Evolutionary conservation across 2,113 vertebrate species (phyloP), one percentile per base, ranked within the genome.

Genomic region (Platanista minor): DNA sequence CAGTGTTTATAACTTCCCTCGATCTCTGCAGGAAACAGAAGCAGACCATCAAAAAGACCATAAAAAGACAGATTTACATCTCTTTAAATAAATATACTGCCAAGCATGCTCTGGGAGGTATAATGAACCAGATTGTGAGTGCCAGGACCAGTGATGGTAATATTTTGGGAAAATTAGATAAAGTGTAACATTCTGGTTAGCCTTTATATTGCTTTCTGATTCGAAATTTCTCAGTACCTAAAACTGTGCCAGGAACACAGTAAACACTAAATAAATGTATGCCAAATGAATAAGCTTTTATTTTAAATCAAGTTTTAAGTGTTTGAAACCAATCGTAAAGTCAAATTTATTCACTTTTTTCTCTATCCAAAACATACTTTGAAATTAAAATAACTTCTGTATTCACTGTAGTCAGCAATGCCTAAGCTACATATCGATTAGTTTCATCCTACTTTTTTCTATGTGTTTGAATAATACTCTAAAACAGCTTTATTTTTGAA

Each of bases 21-120:
- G 97, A 98, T 97, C 96, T 98, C 99, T 99, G 97, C 21, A 98
- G 97, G 90, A 98, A 87, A 95, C 21, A 93, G 39, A 94, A 67
- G 54, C 10, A 90, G 27, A 46, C 20, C 6, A 8, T 92, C 82
- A 69, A 23, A 15, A 25, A 82, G 21, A n/a, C 25, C 9, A 13
- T 82, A 84, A 67, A 78, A 87, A 91, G 17, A 25, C 0, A 75
- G 64, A 31, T 86, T 67, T 31, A 12, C 3, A 8, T 4, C 33
- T 12, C 49, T 52, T 57, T 15, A 8, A 36, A 15, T 15, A 8
- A 36, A 15, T 2, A 0, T 20, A 54, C 36, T 72, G 81, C 77
- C 67, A 43, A 69, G 66, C 33, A 67, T 17, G 36, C 33, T 77
- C 71, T 72, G 49, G 33, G 5, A 78, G 33, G 29, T 20, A 36